A percentile compares a stretch with the other conserved stretches of the same genome.
phyloP scores from a whole-genome alignment of 1,140 invertebrate species.

The Rhyzopertha dominica region DNA sequence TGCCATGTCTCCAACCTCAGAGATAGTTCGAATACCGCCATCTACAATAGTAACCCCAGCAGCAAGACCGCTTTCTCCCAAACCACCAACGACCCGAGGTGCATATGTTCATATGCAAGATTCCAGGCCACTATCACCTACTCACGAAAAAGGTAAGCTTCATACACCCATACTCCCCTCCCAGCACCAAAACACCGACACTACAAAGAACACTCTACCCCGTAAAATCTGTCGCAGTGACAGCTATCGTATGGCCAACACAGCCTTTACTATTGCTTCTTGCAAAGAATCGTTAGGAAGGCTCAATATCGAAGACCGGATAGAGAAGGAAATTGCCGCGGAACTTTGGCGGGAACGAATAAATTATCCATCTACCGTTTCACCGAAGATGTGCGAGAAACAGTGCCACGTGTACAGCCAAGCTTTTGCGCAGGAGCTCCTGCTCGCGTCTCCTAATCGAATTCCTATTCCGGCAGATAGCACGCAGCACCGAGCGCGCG shows the following conservation, averaged over 20 bases:
- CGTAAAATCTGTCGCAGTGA: constrained; percentile 72
- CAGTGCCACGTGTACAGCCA: constrained; percentile 32
- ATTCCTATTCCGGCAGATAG: constrained; percentile 52
- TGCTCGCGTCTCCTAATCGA: constrained; percentile 49
- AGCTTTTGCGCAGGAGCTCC: constrained; percentile 45
- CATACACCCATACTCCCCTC: constrained; percentile 1
- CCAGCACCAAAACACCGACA: constrained; percentile 6
- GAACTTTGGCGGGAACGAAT: constrained; percentile 62
- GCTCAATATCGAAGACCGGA: constrained; percentile 45
- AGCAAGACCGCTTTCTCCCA: constrained; percentile 41
- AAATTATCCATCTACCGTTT: constrained; percentile 62
- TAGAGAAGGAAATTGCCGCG: constrained; percentile 56
- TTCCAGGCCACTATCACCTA: constrained; percentile 55
- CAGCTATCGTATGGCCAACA: constrained; percentile 80
- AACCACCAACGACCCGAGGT: constrained; percentile 49
- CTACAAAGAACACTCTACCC: constrained; percentile 12
- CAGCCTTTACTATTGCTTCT: no score
- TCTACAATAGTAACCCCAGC: constrained; percentile 52
- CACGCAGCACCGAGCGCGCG: constrained; percentile 50
- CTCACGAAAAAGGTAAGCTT: constrained; percentile 57
- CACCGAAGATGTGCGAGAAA: constrained; percentile 33
- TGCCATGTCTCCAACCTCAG: constrained; percentile 47
- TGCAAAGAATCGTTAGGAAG: not conserved
- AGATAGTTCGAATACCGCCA: constrained; percentile 57
- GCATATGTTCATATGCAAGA: constrained; percentile 68